Percentiles rank a stretch among this genome's conserved stretches.
Evolutionary conservation across 2,888 invertebrate species (phyloP).

Genomic region (Cosmia pyralina): DNA sequence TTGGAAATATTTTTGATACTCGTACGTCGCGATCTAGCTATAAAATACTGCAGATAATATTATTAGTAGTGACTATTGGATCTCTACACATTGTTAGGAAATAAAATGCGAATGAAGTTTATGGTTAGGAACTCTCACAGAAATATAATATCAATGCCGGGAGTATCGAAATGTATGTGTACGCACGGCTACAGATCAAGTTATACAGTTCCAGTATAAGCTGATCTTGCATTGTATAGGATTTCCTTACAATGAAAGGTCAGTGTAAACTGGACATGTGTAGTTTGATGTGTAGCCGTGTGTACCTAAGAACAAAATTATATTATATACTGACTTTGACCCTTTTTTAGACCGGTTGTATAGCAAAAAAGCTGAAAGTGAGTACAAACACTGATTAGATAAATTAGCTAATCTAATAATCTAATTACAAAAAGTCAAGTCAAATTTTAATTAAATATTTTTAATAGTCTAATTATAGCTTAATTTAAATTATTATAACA

Average conservation of each 20-base stretch:
- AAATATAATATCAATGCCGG: constrained; percentile 1
- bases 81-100: constrained; percentile 22
- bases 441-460: too few species aligned
- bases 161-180: neutral
- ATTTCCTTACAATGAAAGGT: too few species aligned
- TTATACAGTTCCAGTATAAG: too few species aligned
- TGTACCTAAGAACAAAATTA: neutral
- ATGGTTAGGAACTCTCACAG: constrained; percentile 14
- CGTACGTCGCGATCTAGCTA: constrained; percentile 17
- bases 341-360: neutral
- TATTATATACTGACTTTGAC: neutral
- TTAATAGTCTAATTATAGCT: too few species aligned
- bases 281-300: too few species aligned
- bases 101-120: constrained; percentile 26
- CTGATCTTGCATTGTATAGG: too few species aligned
- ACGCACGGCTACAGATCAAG: too few species aligned
- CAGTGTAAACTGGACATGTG: too few species aligned
- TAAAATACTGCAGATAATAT: constrained; percentile 41
- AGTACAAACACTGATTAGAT: too few species aligned
- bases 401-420: too few species aligned
- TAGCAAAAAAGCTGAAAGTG: neutral
- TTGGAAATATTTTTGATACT: constrained; percentile 41
- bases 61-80: constrained; percentile 31
- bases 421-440: too few species aligned
- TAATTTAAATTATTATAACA: neutral